phyloP scores from a whole-genome alignment of 2,797 vertebrate genomes.

The Silurus lanzhouensis region DNA sequence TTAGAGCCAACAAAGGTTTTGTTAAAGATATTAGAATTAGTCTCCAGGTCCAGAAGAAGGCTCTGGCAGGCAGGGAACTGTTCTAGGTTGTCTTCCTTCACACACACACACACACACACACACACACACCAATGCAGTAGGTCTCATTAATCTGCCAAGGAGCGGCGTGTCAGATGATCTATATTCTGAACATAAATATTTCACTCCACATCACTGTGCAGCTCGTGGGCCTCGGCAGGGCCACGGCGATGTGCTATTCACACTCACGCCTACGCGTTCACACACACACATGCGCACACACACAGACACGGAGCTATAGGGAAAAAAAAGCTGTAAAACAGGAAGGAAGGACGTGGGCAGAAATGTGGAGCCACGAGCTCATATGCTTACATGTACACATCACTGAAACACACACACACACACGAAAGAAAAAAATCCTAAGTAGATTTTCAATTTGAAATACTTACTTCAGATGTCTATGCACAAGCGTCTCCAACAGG shows the following conservation, averaged over 20 bases:
- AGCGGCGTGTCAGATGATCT: background rate
- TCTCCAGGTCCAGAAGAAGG: background rate
- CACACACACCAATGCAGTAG: conserved; percentile 24
- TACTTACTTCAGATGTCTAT: too few relatives aligned
- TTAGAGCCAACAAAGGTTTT: conserved; percentile 10
- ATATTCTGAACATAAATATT: conserved; percentile 41
- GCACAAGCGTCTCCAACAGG: too few relatives aligned
- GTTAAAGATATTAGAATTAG: conserved; percentile 49
- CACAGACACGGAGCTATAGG: conserved; percentile 13
- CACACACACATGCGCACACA: background rate
- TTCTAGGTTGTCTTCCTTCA: background rate
- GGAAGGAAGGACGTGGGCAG: background rate
- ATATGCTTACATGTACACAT: conserved; percentile 6
- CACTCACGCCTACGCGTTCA: background rate
- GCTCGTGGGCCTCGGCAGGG: background rate
- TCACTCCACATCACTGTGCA: conserved; percentile 28
- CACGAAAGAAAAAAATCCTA: background rate
- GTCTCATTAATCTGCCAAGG: conserved; percentile 29
- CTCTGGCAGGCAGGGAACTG: conserved; percentile 19
- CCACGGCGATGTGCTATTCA: conserved; percentile 14
- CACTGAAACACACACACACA: conserved; percentile 9
- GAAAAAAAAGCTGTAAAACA: conserved; percentile 19
- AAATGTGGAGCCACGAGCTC: background rate
- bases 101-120: background rate
- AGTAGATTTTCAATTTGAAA: too few relatives aligned